These are phyloP conservation scores for Oxyura jamaicensis DNA, from an alignment of 2,113 vertebrate species.

Conservation along the genomic window DNA sequence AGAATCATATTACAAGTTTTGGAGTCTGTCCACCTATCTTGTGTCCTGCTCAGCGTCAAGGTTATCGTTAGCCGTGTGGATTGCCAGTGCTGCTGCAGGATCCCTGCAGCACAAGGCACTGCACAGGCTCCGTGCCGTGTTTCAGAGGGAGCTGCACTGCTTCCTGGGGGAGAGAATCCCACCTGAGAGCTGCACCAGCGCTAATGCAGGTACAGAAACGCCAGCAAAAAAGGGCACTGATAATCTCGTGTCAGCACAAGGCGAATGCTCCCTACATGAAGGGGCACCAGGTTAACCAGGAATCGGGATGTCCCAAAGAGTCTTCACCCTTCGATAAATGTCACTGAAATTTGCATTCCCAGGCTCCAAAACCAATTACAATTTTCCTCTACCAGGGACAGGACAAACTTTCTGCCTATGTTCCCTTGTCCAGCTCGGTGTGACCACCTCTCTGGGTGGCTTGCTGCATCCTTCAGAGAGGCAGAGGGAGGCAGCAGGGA, in stretches of 20 bases:
- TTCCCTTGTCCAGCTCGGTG: rapidly evolving
- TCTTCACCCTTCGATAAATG: background rate
- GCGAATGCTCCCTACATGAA: rapidly evolving
- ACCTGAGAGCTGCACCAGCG: background rate
- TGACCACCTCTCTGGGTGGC: background rate
- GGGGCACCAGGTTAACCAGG: rapidly evolving
- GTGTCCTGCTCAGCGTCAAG: background rate
- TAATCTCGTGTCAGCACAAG: background rate
- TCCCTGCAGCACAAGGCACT: background rate
- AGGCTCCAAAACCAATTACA: background rate
- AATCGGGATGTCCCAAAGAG: rapidly evolving
- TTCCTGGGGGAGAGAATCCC: background rate
- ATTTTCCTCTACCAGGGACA: background rate
- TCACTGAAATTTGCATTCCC: background rate
- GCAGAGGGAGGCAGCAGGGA: background rate
- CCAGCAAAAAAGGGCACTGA: background rate
- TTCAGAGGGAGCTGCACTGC: background rate
- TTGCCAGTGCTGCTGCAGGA: background rate
- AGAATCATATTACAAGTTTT: rapidly evolving
- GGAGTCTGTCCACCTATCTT: rapidly evolving
- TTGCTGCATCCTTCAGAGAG: background rate
- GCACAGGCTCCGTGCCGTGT: rapidly evolving
- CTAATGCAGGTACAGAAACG: background rate
- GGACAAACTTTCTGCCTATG: rapidly evolving
- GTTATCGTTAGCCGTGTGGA: background rate